Base-by-base conservation (phyloP, 2,888 invertebrate genomes). In the Sepiola atlantica region DNA sequence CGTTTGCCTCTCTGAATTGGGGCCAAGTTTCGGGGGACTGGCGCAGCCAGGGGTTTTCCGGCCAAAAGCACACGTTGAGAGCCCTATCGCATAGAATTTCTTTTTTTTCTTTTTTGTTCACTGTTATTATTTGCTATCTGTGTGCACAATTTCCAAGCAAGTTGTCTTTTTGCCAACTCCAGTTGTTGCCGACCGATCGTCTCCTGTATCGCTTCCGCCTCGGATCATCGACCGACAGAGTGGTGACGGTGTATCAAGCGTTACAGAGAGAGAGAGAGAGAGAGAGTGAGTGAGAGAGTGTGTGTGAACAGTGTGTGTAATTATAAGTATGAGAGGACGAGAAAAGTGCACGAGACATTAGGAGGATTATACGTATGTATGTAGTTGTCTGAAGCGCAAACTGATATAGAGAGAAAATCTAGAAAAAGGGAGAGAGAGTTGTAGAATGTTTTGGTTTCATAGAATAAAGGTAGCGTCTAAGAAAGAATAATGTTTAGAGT, bases 1-100 rank as follows among this genome's bases (percentile, higher is more conserved):
- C 77, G 77, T 77, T 77, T 77, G 77, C 77, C 77, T 77, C 77
- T 77, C 77, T 77, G 77, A 77, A 77, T 77, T 77, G 77, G 77
- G 77, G 77, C 77, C 77, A 77, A 77, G n/a, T 77, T 77, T 77
- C 77, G 14, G n/a, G 45, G 77, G 77, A 77, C 77, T 77, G 77
- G 14, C n/a, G n/a, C 77, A 16, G 77, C 77, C 77, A 77, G 77
- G n/a, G 77, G 77, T 28, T 28, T 24, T 32, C 18, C 77, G 16
- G n/a, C 77, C 77, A 77, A 77, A 77, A 77, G 77, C 77, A 77
- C 77, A 77, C 77, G 77, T 77, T 77, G 77, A 77, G 77, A 77
- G 77, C 77, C 77, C 77, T 77, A 77, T 77, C 77, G n/a, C 77
- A 77, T 32, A 14, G 77, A n/a, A 77, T n/a, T n/a, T 77, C n/a